phyloP scores from a whole-genome alignment of 1,140 invertebrate genomes.

The Hyles euphorbiae region DNA sequence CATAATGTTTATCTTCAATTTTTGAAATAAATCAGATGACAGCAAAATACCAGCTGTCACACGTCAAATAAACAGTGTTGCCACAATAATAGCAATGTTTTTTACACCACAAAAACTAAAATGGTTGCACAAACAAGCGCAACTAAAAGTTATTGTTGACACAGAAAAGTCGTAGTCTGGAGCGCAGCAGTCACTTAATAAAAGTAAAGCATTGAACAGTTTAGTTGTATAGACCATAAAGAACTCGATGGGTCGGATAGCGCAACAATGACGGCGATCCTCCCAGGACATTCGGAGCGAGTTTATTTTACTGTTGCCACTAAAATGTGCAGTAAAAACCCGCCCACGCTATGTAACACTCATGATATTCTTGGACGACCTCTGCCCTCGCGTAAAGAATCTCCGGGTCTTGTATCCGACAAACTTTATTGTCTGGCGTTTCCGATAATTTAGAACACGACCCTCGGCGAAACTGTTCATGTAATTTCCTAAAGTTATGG shows the following conservation, averaged over 20 bases:
- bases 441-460: slow-evolving; percentile 3
- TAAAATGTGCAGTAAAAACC: slow-evolving; percentile 62
- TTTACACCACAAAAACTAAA: slow-evolving; percentile 2
- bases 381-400: slow-evolving; percentile 49
- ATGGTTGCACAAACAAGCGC: no score
- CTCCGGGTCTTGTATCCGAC: slow-evolving; percentile 19
- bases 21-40: no score
- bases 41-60: no score
- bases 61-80: no score
- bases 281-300: slow-evolving; percentile 44
- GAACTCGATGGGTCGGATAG: slow-evolving; percentile 27
- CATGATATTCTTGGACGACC: slow-evolving; percentile 57
- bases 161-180: slow-evolving; percentile 10
- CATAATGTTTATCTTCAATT: no score
- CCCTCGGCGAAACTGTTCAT: slow-evolving; percentile 5
- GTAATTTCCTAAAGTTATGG: slow-evolving; percentile 10
- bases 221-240: slow-evolving; percentile 56
- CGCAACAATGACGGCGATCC: slow-evolving; percentile 47
- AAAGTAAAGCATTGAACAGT: slow-evolving; percentile 52
- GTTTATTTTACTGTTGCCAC: slow-evolving; percentile 58
- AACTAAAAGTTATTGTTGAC: background rate
- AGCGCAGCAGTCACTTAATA: slow-evolving; percentile 32
- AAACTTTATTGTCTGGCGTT: slow-evolving; percentile 4
- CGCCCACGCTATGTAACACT: slow-evolving; percentile 60
- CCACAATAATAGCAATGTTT: no score